Base-by-base conservation (phyloP, 1,140 invertebrate species). In the Arctopsyche grandis region DNA sequence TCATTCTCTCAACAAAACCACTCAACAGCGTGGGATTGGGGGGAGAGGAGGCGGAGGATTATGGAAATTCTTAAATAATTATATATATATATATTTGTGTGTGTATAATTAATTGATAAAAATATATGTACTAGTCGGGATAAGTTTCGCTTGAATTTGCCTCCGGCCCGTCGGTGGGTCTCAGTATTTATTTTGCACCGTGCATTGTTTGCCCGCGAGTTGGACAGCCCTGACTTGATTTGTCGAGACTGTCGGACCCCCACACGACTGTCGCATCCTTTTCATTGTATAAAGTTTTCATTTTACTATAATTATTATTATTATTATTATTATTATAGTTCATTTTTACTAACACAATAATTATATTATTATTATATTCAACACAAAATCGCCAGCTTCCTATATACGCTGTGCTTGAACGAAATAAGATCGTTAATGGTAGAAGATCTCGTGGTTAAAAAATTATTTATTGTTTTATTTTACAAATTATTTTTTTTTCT, bases 231-330 rank as follows among this genome's bases (percentile, higher is more conserved):
- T 5, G 12, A 60, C 24, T 76, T 58, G 19, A n/a, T 12, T 56
- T 26, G 38, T 48, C 16, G 19, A n/a, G 26, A 44, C 70, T 60
- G 69, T 63, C 46, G 77, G 16, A 22, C 26, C 80, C 75, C 75
- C 75, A 56, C 46, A 76, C 80, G 74, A 79, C 77, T 77, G 80
- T 77, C 78, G 78, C 80, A 82, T 79, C 75, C 74, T 77, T 81
- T 75, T 71, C 14, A 52, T 79, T 82, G 78, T 81, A 81, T 82
- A 80, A 82, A 82, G 78, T 80, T 58, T 79, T 80, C 78, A 80
- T 81, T 48, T 80, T 70, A 77, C 71, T 58, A 9, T 69, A 7
- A 46, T 78, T 78, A 81, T 81, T 79, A 66, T 81, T 82, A 77
- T 81, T 77, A 60, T 66, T 73, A 66, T 73, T n/a, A 77, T 70